phyloP scores from a whole-genome alignment of 2,113 vertebrate species.

The Heterotis niloticus region DNA sequence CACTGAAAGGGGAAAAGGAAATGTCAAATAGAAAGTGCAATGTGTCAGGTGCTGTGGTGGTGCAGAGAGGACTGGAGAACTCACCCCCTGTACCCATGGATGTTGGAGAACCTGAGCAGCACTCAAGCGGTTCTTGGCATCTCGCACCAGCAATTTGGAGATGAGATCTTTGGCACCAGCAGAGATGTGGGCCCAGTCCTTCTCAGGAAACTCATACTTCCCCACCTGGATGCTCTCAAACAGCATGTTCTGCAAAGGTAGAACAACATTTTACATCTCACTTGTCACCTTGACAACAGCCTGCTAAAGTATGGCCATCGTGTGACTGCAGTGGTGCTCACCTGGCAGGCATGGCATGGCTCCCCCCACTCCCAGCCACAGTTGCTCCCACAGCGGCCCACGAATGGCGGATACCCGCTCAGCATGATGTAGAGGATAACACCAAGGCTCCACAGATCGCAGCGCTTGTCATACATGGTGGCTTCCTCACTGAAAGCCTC shows the following conservation, averaged over 20 bases:
- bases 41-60: neutral
- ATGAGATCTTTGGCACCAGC: slow-evolving; percentile 96
- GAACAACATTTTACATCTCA: neutral
- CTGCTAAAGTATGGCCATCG: too few species aligned
- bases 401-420: slow-evolving; percentile 92
- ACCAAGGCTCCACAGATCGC: slow-evolving; percentile 94
- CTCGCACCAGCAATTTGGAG: slow-evolving; percentile 93
- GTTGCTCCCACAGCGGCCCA: slow-evolving; percentile 87
- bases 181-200: slow-evolving; percentile 97
- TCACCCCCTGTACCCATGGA: slow-evolving; percentile 92
- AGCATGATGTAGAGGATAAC: slow-evolving; percentile 98
- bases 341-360: slow-evolving; percentile 90
- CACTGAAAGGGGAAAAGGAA: slow-evolving; percentile 58
- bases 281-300: neutral
- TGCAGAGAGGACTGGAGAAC: slow-evolving; percentile 26
- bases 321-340: slow-evolving; percentile 39
- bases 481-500: slow-evolving; percentile 97
- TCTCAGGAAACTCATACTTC: slow-evolving; percentile 92
- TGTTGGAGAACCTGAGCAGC: slow-evolving; percentile 94
- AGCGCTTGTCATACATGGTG: slow-evolving; percentile 95
- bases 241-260: slow-evolving; percentile 76
- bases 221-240: slow-evolving; percentile 97
- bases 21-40: neutral
- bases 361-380: slow-evolving; percentile 95
- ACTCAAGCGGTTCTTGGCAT: slow-evolving; percentile 92